Evolutionary conservation across 2,888 invertebrate species (phyloP), one percentile per base, ranked within the genome.

Genomic region (Bedellia somnulentella): DNA sequence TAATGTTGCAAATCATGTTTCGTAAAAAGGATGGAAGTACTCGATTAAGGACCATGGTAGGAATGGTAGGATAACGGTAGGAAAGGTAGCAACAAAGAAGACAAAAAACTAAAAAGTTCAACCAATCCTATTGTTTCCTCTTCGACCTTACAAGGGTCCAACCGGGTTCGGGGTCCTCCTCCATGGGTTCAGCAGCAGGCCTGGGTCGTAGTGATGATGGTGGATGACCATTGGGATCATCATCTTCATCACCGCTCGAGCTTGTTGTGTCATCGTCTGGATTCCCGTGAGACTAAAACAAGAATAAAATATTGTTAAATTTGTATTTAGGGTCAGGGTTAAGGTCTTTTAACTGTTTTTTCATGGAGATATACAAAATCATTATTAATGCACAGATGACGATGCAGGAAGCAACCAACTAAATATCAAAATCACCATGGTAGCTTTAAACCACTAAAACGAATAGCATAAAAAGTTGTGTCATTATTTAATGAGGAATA

Each of bases 71-170:
- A n/a, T n/a, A n/a, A n/a, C n/a, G n/a, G n/a, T n/a, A n/a, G n/a
- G n/a, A n/a, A n/a, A 4, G 18, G 18, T 9, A 18, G 18, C 9
- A 6, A 1, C 4, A 9, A 18, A 28, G n/a, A 21, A n/a, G 12
- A 11, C 15, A 16, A 13, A 17, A 12, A 23, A 17, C 6, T n/a
- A 23, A 15, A 16, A 13, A 10, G 15, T 15, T 23, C 14, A 5
- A 14, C n/a, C 13, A 21, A 8, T 6, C 41, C 56, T 57, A 76
- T 66, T 79, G 71, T 63, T 68, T 68, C 49, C 76, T 71, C 39
- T 70, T 59, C 6, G 75, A 58, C 40, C 73, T 66, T 1, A 85
- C 83, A 30, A 81, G 76, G 9, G 82, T 84, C 86, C 86, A 86
- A n/a, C 82, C 85, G 1, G 80, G 79, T 40, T 84, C 83, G 1